Evolutionary conservation across 1,140 invertebrate species (phyloP).

Genomic region (Drosophila rufa): DNA sequence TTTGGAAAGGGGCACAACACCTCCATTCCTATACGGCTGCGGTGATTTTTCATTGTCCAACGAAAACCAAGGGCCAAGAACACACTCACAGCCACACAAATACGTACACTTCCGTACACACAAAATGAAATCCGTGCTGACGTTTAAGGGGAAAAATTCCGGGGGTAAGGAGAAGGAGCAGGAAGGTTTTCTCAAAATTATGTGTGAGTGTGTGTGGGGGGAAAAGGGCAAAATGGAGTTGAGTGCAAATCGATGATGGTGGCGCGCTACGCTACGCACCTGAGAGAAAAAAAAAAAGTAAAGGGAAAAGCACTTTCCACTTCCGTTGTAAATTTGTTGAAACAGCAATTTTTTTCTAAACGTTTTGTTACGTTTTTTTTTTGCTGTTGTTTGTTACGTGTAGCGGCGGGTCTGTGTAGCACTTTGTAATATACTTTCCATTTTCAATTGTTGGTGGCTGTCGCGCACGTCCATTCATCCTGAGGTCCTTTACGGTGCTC

Average conservation of each 20-base stretch:
- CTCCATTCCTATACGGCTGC: constrained; percentile 32
- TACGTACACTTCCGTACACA: constrained; percentile 36
- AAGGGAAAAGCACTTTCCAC: constrained; percentile 71
- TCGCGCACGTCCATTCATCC: constrained; percentile 73
- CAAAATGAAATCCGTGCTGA: constrained; percentile 75
- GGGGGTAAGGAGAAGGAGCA: background rate
- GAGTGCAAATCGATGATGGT: constrained; percentile 80
- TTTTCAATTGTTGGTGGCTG: constrained; percentile 55
- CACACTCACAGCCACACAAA: constrained; percentile 63
- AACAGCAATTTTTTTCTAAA: constrained; percentile 82
- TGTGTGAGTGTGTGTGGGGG: constrained; percentile 52
- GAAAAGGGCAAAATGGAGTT: constrained; percentile 80
- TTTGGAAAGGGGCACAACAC: background rate
- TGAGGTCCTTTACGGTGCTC: constrained; percentile 27
- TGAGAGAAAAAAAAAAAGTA: constrained; percentile 4
- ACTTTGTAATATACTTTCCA: constrained; percentile 81
- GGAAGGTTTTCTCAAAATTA: constrained; percentile 54
- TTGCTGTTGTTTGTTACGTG: constrained; percentile 46
- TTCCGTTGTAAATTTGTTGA: constrained; percentile 83
- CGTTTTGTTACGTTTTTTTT: constrained; percentile 48
- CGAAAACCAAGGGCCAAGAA: constrained; percentile 20
- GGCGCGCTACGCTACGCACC: constrained; percentile 54
- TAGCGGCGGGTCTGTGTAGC: constrained; percentile 50
- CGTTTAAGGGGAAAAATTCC: constrained; percentile 20
- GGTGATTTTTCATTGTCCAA: constrained; percentile 82